Evolutionary conservation across 2,113 vertebrate genomes (phyloP).

Genomic region (Paramisgurnus dabryanus): DNA sequence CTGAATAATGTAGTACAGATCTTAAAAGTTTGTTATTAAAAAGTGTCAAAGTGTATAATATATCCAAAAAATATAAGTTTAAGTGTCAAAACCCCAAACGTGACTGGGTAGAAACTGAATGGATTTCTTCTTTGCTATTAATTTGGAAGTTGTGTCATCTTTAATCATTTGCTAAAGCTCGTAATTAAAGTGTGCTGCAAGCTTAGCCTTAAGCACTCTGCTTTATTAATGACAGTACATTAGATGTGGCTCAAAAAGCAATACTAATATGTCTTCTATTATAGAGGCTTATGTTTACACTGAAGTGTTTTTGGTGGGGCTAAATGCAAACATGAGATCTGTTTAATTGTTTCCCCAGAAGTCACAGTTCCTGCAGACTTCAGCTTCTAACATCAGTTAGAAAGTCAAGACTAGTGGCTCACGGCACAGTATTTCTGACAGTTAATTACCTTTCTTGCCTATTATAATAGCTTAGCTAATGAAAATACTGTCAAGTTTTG

Average conservation of each 20-base stretch:
- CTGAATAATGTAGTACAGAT: too few species aligned
- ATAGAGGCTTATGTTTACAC: background rate
- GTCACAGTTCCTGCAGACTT: constrained; percentile 52
- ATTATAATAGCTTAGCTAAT: background rate
- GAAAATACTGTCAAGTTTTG: constrained; percentile 1
- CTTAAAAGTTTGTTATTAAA: too few species aligned
- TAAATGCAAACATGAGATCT: constrained; percentile 1
- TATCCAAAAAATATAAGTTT: too few species aligned
- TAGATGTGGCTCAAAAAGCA: constrained; percentile 35
- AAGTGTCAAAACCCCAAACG: background rate
- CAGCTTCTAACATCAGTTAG: constrained; percentile 58
- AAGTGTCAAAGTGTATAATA: too few species aligned
- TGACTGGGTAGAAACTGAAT: background rate
- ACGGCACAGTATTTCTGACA: constrained; percentile 67
- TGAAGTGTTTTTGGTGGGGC: background rate
- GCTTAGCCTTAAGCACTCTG: constrained; percentile 39
- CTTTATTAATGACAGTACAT: constrained; percentile 45
- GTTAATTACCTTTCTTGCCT: constrained; percentile 62
- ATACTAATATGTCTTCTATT: constrained; percentile 47
- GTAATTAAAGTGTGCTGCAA: constrained; percentile 37
- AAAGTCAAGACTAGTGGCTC: constrained; percentile 50
- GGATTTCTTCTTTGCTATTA: constrained; percentile 18
- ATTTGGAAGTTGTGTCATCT: constrained; percentile 37
- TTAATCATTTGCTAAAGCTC: constrained; percentile 41
- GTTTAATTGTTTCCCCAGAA: constrained; percentile 21